phyloP scores from a whole-genome alignment of 2,797 vertebrate genomes.

The Petrocephalus sullivani region DNA sequence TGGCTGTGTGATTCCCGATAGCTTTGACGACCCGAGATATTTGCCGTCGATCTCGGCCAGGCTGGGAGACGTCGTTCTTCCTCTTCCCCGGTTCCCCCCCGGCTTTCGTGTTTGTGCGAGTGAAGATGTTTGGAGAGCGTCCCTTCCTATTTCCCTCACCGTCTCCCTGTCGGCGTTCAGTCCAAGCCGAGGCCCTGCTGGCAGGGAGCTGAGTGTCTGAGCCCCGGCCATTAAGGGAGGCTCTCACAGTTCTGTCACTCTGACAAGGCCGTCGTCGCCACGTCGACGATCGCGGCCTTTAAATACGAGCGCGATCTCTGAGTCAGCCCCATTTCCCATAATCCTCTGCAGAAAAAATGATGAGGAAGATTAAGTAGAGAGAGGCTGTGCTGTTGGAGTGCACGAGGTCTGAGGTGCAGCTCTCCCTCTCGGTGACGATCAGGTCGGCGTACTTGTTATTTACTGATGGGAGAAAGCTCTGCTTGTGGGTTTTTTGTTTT shows the following conservation, averaged over 20 bases:
- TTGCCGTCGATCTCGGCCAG: background rate
- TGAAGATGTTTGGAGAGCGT: background rate
- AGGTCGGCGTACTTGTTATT: background rate
- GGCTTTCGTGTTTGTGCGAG: background rate
- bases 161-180: background rate
- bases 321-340: conserved; percentile 10
- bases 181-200: background rate
- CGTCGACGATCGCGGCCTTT: background rate
- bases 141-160: background rate
- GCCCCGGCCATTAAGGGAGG: background rate
- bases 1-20: background rate
- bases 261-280: background rate
- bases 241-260: background rate
- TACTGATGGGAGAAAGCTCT: background rate
- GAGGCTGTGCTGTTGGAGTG: background rate
- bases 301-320: background rate
- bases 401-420: background rate
- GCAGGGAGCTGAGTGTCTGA: background rate
- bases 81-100: background rate
- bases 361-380: background rate
- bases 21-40: background rate
- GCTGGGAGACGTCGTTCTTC: background rate
- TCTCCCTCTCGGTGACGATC: background rate
- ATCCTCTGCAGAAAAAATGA: background rate
- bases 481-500: background rate